Base-by-base conservation (phyloP, 1,140 invertebrate genomes). In the Hyphantria cunea region DNA sequence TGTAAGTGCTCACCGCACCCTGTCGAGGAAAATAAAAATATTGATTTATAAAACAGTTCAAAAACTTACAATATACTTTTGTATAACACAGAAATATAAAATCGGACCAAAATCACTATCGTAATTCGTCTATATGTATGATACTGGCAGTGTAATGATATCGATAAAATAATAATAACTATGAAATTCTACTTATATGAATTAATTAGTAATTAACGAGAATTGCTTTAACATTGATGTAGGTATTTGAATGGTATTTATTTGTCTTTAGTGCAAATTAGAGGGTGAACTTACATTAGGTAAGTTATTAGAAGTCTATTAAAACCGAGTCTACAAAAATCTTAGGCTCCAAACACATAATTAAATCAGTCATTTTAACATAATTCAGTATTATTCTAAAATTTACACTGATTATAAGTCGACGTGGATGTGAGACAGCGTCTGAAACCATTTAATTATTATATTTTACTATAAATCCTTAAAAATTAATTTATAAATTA, bases 341-440 rank as follows among this genome's bases (percentile, higher is more conserved):
- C 86, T 89, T 86, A 91, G 89, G 86, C 88, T 80, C 84, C 82
- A 84, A 90, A 91, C 86, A 80, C 82, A 84, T 91, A 90, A 91
- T 91, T 86, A 91, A 90, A 91, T 92, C 91, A 92, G 91, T 92
- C 91, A 90, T 91, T 91, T 91, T 84, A 90, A 90, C 84, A 80
- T 76, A 90, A 90, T 88, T 83, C 80, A 90, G 78, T 87, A 64
- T 69, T 85, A 85, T 83, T 89, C 82, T 87, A 86, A 83, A 86
- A 87, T 89, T 70, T 90, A 90, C 86, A 89, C 81, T 83, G 84
- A 88, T 84, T 80, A 78, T 87, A 83, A 78, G 75, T 82, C 87
- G 82, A 89, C 78, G 74, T 83, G 81, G 81, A 83, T 69, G 81
- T 83, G 83, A 90, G 79, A 89, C 82, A 86, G 80, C 79, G 76